phyloP scores from a whole-genome alignment of 1,140 invertebrate genomes.

The Sarcophaga bullata region DNA sequence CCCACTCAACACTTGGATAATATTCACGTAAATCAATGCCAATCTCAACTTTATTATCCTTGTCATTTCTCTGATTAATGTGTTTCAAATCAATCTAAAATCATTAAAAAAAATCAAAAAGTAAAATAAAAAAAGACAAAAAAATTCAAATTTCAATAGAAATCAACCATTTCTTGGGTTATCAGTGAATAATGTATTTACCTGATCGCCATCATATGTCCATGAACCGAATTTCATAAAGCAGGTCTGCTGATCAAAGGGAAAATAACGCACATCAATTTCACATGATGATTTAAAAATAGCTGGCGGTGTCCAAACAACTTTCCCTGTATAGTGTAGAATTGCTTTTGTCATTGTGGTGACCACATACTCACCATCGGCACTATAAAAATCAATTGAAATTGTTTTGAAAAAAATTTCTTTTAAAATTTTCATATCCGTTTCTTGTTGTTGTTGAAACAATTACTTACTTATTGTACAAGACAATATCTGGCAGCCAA shows the following conservation, averaged over 20 bases:
- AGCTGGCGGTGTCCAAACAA: slow-evolving; percentile 91
- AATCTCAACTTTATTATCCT: slow-evolving; percentile 82
- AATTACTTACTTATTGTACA: slow-evolving; percentile 94
- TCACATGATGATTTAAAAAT: slow-evolving; percentile 99
- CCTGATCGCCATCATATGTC: slow-evolving; percentile 97
- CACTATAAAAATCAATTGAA: slow-evolving; percentile 69
- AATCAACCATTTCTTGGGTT: background rate
- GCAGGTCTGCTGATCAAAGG: slow-evolving; percentile 96
- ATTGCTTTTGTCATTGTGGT: slow-evolving; percentile 98
- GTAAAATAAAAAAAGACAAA: slow-evolving; percentile 32
- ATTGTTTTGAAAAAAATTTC: background rate
- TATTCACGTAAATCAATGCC: slow-evolving; percentile 94
- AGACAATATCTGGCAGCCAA: slow-evolving; percentile 94
- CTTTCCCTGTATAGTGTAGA: slow-evolving; percentile 87
- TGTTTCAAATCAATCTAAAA: slow-evolving; percentile 89
- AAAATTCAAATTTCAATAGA: too few species aligned
- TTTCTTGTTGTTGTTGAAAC: background rate
- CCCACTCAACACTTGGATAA: slow-evolving; percentile 98
- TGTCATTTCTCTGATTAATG: slow-evolving; percentile 81
- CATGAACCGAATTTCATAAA: slow-evolving; percentile 98
- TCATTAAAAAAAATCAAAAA: background rate
- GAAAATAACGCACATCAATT: slow-evolving; percentile 95
- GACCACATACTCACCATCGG: slow-evolving; percentile 97
- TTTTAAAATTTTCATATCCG: background rate
- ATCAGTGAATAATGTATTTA: slow-evolving; percentile 60